A percentile compares a stretch with the other conserved stretches of the same genome.
These are phyloP conservation scores for Bufotes viridis DNA, from an alignment of 2,797 vertebrate species.

Conservation along the genomic window DNA sequence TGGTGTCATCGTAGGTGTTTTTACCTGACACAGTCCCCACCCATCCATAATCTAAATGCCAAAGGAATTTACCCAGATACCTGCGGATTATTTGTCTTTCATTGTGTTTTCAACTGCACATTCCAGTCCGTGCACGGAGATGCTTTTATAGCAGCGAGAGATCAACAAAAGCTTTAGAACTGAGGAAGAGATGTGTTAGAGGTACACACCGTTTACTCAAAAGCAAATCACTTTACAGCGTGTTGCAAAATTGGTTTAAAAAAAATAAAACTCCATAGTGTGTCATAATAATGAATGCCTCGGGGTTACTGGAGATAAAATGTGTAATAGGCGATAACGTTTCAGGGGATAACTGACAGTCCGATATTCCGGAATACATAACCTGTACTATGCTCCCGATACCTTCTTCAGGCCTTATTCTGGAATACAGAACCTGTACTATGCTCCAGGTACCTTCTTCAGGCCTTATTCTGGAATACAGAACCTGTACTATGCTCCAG, in stretches of 20 bases:
- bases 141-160: not conserved
- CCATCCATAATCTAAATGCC: slow-evolving; percentile 11
- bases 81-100: slow-evolving; percentile 25
- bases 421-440: too few species aligned
- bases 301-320: not conserved
- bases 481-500: too few species aligned
- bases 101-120: not conserved
- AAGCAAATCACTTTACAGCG: not conserved
- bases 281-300: not conserved
- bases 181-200: not conserved
- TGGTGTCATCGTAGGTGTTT: slow-evolving; percentile 24
- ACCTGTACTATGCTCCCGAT: too few species aligned
- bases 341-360: not conserved
- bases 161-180: not conserved
- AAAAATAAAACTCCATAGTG: not conserved
- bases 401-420: not conserved
- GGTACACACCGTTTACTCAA: not conserved
- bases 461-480: too few species aligned
- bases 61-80: slow-evolving; percentile 45
- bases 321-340: not conserved
- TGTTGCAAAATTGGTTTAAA: not conserved
- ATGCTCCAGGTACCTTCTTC: too few species aligned
- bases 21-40: not conserved
- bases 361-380: too few species aligned
- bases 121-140: not conserved